These are phyloP conservation scores for Hydractinia echinata DNA, from an alignment of 30 jellyfish, hydroid and myxozoan species.

Conservation along the genomic window DNA sequence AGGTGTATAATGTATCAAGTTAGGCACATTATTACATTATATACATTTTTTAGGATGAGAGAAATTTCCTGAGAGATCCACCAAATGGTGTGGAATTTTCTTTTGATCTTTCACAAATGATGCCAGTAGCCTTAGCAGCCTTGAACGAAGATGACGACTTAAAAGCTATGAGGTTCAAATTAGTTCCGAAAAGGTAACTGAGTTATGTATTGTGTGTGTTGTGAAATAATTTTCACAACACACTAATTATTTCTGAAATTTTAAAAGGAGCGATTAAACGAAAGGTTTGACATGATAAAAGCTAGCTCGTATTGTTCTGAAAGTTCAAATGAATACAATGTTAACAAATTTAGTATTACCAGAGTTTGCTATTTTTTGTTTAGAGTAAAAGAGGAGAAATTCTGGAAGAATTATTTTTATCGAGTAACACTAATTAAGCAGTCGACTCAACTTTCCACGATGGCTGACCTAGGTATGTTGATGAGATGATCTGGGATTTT, in stretches of 20 bases:
- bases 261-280: too few species aligned
- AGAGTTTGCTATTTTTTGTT: neutral
- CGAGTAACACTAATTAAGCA: constrained; percentile 90
- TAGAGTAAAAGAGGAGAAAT: constrained; percentile 76
- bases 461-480: constrained; percentile 79
- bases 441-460: constrained; percentile 80
- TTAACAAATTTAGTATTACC: too few species aligned
- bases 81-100: constrained; percentile 93
- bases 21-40: neutral
- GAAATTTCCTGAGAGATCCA: constrained; percentile 94
- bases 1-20: too few species aligned
- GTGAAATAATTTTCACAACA: neutral
- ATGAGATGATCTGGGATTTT: neutral
- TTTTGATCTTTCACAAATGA: constrained; percentile 60
- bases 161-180: constrained; percentile 69
- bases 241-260: too few species aligned
- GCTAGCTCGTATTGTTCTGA: too few species aligned
- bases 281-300: too few species aligned
- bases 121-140: constrained; percentile 97
- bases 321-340: too few species aligned
- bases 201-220: neutral
- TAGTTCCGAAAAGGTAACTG: constrained; percentile 72
- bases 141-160: constrained; percentile 78
- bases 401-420: constrained; percentile 95
- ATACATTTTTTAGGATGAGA: constrained; percentile 67